Evolutionary conservation across 2,888 invertebrate genomes (phyloP).

Genomic region (Sabatieria punctata): DNA sequence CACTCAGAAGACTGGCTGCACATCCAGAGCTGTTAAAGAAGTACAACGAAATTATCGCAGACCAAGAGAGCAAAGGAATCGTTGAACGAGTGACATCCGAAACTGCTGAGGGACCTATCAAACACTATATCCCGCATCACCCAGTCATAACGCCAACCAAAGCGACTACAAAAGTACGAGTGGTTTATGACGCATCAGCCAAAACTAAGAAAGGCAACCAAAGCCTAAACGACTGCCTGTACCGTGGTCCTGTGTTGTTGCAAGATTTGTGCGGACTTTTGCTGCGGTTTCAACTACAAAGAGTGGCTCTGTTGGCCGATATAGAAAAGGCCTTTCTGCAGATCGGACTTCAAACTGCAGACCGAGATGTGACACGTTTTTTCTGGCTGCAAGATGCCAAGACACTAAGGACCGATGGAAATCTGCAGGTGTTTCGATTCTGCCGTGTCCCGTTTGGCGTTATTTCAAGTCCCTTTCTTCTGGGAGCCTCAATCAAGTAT

Average conservation of each 20-base stretch:
- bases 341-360: conserved; percentile 2
- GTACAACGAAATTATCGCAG: conserved; percentile 1
- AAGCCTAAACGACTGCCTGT: conserved; percentile 3
- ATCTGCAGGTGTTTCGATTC: neutral
- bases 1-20: no score
- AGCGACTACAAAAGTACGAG: neutral
- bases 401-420: conserved; percentile 1
- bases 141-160: neutral
- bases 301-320: neutral
- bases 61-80: conserved; percentile 4
- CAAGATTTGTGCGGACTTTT: neutral
- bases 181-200: conserved; percentile 2
- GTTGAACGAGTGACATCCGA: conserved; percentile 1
- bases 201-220: no score
- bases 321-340: conserved; percentile 6
- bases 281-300: neutral
- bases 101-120: no score
- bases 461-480: conserved; percentile 7
- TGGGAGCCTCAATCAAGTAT: conserved; percentile 4
- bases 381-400: conserved; percentile 5
- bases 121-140: conserved; percentile 7
- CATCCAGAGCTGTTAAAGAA: conserved; percentile 1
- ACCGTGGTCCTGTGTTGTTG: conserved; percentile 2
- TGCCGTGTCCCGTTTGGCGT: conserved; percentile 7
- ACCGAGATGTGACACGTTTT: conserved; percentile 10